phyloP scores from a whole-genome alignment of 2,888 invertebrate genomes.

The Lasioglossum pauxillum region DNA sequence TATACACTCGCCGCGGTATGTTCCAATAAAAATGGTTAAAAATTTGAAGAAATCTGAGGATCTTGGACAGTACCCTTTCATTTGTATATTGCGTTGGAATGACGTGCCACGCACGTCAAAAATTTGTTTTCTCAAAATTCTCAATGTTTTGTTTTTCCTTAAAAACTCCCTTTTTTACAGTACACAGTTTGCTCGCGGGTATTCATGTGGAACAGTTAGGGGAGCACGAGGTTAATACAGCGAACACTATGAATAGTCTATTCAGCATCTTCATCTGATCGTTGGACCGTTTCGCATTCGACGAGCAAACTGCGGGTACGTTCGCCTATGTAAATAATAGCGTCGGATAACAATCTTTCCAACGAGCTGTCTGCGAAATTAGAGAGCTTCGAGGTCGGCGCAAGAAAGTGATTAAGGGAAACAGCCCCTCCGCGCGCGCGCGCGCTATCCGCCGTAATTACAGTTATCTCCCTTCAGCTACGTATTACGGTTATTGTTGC shows the following conservation, averaged over 20 bases:
- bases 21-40: no score
- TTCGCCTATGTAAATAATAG: conserved; percentile 30
- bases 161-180: no score
- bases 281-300: conserved; percentile 5
- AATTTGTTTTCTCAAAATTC: no score
- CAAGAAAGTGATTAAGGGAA: conserved; percentile 44
- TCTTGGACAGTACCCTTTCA: no score
- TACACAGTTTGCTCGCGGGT: no score
- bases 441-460: conserved; percentile 19
- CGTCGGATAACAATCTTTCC: conserved; percentile 13
- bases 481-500: conserved; percentile 45
- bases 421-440: not conserved
- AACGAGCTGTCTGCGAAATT: conserved; percentile 32
- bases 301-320: conserved; percentile 10
- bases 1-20: no score
- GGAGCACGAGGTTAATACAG: not conserved
- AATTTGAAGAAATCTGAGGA: no score
- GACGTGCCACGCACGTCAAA: no score
- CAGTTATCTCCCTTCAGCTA: conserved; percentile 35
- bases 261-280: not conserved
- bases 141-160: no score
- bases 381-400: conserved; percentile 1
- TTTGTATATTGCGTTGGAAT: no score
- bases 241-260: not conserved
- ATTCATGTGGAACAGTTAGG: no score